Evolutionary conservation across 2,113 vertebrate species (phyloP).

Genomic region (Tachycineta bicolor): DNA sequence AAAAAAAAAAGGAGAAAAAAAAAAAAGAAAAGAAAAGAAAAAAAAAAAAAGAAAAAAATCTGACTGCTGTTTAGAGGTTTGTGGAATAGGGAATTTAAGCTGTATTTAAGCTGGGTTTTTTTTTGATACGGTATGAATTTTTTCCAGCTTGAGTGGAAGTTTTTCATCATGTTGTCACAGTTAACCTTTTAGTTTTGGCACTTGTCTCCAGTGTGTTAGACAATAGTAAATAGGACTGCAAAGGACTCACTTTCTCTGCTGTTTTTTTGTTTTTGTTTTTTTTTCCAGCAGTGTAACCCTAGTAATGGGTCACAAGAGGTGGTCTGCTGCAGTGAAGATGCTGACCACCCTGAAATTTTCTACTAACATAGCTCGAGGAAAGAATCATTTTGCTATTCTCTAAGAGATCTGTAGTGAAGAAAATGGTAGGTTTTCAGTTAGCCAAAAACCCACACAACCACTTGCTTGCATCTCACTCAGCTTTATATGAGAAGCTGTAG

Average conservation of each 20-base stretch:
- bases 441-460: background rate
- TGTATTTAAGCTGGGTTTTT: background rate
- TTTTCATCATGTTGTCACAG: background rate
- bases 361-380: background rate
- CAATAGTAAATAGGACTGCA: background rate
- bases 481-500: background rate
- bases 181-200: background rate
- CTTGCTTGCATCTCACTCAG: background rate
- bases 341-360: background rate
- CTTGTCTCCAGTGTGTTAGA: background rate
- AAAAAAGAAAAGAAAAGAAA: background rate
- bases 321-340: background rate
- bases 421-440: background rate
- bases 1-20: background rate
- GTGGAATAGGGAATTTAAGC: background rate
- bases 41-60: background rate
- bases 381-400: background rate
- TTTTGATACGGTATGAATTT: background rate
- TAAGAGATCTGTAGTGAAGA: background rate
- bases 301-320: background rate
- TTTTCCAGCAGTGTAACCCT: background rate
- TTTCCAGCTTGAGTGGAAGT: background rate
- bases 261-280: too few relatives aligned
- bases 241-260: background rate
- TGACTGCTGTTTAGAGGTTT: background rate